These are phyloP conservation scores for Merluccius polli DNA, from an alignment of 2,797 vertebrate species.

Conservation along the genomic window DNA sequence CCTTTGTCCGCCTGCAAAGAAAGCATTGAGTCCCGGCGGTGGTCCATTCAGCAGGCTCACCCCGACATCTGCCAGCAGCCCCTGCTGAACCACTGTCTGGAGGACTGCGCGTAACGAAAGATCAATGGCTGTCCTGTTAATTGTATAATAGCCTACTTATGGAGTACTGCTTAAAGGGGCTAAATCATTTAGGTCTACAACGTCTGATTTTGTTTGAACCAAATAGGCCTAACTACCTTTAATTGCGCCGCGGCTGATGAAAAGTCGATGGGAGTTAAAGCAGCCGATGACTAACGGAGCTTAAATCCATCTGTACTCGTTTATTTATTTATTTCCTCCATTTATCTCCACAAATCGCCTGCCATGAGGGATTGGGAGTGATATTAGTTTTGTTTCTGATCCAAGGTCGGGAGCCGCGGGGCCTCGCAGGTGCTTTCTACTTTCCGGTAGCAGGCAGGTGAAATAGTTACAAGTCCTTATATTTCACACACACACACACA, in stretches of 20 bases:
- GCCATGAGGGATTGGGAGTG: constrained; percentile 69
- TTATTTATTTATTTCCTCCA: constrained; percentile 75
- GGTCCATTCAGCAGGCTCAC: constrained; percentile 59
- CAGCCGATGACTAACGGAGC: constrained; percentile 61
- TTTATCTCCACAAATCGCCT: constrained; percentile 75
- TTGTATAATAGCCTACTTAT: constrained; percentile 70
- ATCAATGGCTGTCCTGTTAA: constrained; percentile 70
- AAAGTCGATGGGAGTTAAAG: constrained; percentile 86
- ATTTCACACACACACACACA: no score
- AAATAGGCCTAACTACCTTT: constrained; percentile 85
- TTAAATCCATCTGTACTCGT: constrained; percentile 69
- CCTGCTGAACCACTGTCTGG: constrained; percentile 49
- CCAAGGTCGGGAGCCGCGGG: constrained; percentile 69
- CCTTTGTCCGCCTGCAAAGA: constrained; percentile 83
- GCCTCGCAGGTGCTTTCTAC: constrained; percentile 74
- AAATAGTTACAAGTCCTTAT: background rate
- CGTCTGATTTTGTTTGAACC: constrained; percentile 80
- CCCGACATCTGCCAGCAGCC: constrained; percentile 68
- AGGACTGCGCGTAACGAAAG: constrained; percentile 40
- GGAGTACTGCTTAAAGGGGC: constrained; percentile 60
- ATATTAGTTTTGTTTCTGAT: constrained; percentile 75
- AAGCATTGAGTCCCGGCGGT: constrained; percentile 68
- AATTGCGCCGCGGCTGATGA: constrained; percentile 88
- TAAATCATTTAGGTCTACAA: constrained; percentile 62
- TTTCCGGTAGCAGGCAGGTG: constrained; percentile 20